A percentile compares a stretch with the other conserved stretches of the same genome.
Evolutionary conservation across 2,113 vertebrate species (phyloP).

Genomic region (Gadus chalcogrammus): DNA sequence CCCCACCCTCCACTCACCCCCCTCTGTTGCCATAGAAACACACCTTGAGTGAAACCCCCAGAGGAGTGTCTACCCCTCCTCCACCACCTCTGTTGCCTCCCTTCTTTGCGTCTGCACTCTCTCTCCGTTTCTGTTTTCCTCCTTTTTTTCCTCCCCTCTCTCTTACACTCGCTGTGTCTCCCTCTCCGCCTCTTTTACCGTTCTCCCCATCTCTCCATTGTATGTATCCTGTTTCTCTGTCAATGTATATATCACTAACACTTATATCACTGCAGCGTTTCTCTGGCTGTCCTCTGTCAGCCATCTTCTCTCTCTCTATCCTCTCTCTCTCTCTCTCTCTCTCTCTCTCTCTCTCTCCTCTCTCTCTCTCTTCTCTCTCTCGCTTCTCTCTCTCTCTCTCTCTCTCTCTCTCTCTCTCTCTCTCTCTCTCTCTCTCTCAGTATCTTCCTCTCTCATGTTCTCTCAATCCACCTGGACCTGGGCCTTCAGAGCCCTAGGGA

Average conservation of each 20-base stretch:
- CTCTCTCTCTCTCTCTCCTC: conserved; percentile 2
- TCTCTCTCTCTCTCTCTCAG: no score
- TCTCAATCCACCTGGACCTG: neutral
- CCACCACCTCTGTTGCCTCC: conserved; percentile 70
- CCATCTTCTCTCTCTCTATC: no score
- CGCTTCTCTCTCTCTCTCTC: neutral
- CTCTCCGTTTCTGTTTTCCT: conserved; percentile 7
- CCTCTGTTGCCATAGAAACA: conserved; percentile 91
- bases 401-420: neutral
- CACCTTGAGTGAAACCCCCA: conserved; percentile 88
- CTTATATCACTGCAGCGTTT: conserved; percentile 57
- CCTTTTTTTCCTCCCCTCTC: conserved; percentile 14
- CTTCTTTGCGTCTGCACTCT: conserved; percentile 36
- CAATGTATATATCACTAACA: no score
- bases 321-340: conserved; percentile 45
- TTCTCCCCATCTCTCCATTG: neutral
- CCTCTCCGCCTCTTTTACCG: neutral
- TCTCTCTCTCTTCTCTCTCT: no score
- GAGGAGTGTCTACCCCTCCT: conserved; percentile 84
- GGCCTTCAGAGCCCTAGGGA: no score
- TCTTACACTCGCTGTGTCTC: neutral
- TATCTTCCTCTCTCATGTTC: no score
- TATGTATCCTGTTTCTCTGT: neutral
- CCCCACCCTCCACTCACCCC: conserved; percentile 79
- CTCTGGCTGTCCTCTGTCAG: conserved; percentile 57